phyloP scores from a whole-genome alignment of 2,888 invertebrate genomes.

The Halictus ligatus region DNA sequence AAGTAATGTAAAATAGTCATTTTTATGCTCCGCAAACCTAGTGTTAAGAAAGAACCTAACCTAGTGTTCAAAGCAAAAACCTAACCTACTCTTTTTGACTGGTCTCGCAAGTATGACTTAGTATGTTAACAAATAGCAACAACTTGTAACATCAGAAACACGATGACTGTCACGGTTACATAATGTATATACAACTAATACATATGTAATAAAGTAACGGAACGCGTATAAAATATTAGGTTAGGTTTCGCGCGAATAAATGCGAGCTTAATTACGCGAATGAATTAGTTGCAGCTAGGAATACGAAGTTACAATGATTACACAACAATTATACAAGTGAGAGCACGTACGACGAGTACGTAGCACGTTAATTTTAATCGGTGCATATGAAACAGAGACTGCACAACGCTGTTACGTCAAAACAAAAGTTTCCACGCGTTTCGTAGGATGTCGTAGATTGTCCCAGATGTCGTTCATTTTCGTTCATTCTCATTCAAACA shows the following conservation, averaged over 20 bases:
- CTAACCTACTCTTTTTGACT: neutral
- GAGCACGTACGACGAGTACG: neutral
- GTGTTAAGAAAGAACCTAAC: no score
- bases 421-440: neutral
- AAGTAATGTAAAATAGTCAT: no score
- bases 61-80: neutral
- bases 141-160: neutral
- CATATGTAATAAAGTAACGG: neutral
- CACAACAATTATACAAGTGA: neutral
- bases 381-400: neutral
- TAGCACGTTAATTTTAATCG: neutral
- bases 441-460: neutral
- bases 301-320: slow-evolving; percentile 6
- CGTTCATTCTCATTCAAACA: neutral
- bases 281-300: neutral
- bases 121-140: neutral
- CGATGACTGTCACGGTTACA: neutral
- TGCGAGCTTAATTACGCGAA: slow-evolving; percentile 3
- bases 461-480: neutral
- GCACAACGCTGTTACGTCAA: neutral
- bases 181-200: neutral
- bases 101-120: neutral
- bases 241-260: neutral
- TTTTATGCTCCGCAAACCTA: no score
- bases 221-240: neutral